phyloP scores from a whole-genome alignment of 2,113 vertebrate genomes.

The Entelurus aequoreus region DNA sequence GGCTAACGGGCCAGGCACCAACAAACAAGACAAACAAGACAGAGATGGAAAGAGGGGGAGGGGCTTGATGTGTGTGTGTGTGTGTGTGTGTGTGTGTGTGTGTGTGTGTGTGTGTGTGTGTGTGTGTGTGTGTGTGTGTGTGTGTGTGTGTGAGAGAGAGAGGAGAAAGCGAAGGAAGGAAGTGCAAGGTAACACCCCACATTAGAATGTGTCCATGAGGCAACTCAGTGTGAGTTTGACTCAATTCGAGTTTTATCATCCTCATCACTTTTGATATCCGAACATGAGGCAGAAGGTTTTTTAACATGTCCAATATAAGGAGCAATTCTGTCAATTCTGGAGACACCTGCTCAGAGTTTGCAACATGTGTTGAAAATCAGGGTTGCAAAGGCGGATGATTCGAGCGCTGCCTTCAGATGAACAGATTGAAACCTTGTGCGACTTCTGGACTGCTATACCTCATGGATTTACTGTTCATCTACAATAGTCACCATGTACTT shows the following conservation, averaged over 20 bases:
- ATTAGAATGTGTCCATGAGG: constrained; percentile 14
- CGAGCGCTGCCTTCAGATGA: background rate
- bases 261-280: background rate
- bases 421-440: background rate
- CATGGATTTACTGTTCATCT: background rate
- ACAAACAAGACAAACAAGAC: constrained; percentile 66
- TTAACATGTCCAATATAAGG: background rate
- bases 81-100: background rate
- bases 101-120: constrained; percentile 12
- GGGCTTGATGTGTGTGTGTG: constrained; percentile 15
- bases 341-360: background rate
- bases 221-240: constrained; percentile 9
- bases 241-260: constrained; percentile 4
- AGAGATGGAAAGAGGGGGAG: constrained; percentile 24
- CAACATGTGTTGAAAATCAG: background rate
- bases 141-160: constrained; percentile 2
- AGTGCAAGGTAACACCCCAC: constrained; percentile 22
- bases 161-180: background rate
- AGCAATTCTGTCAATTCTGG: background rate
- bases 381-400: background rate
- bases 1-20: constrained; percentile 48
- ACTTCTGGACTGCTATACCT: background rate
- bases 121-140: constrained; percentile 1
- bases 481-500: constrained; percentile 11
- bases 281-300: constrained; percentile 10